Evolutionary conservation across 2,888 invertebrate genomes (phyloP).

Genomic region (Catocala fraxini): DNA sequence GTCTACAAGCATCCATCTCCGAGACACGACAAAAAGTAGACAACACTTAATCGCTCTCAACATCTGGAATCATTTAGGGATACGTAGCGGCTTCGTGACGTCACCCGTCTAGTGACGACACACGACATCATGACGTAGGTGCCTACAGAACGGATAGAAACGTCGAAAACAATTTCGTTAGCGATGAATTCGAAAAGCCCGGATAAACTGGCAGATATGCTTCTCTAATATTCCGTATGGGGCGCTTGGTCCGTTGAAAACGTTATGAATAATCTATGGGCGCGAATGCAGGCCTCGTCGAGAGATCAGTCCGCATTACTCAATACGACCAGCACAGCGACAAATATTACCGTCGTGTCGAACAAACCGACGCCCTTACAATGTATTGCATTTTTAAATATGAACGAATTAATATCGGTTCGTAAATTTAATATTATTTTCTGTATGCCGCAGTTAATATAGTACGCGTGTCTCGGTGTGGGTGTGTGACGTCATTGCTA

Average conservation of each 20-base stretch:
- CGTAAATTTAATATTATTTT: slow-evolving; percentile 13
- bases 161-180: slow-evolving; percentile 81
- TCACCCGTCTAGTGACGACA: slow-evolving; percentile 21
- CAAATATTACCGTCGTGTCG: slow-evolving; percentile 56
- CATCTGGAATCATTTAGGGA: slow-evolving; percentile 62
- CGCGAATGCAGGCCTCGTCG: slow-evolving; percentile 64
- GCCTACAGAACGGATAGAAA: slow-evolving; percentile 43
- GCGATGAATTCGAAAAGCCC: slow-evolving; percentile 77
- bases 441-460: neutral
- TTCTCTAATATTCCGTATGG: slow-evolving; percentile 85
- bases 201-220: slow-evolving; percentile 72
- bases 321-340: slow-evolving; percentile 51
- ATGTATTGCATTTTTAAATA: slow-evolving; percentile 31
- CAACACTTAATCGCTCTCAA: slow-evolving; percentile 54
- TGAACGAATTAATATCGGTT: slow-evolving; percentile 15
- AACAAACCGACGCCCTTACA: slow-evolving; percentile 36
- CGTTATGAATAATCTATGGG: slow-evolving; percentile 82
- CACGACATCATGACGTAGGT: slow-evolving; percentile 24
- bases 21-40: slow-evolving; percentile 52
- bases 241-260: slow-evolving; percentile 77
- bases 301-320: slow-evolving; percentile 66
- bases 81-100: slow-evolving; percentile 50
- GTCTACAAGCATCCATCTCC: slow-evolving; percentile 22
- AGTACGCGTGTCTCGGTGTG: neutral
- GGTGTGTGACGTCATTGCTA: slow-evolving; percentile 2